Evolutionary conservation across 92 coral and sea anemone genomes (phyloP), one percentile per base, ranked within the genome.

Genomic region (Parazoanthus swiftii): DNA sequence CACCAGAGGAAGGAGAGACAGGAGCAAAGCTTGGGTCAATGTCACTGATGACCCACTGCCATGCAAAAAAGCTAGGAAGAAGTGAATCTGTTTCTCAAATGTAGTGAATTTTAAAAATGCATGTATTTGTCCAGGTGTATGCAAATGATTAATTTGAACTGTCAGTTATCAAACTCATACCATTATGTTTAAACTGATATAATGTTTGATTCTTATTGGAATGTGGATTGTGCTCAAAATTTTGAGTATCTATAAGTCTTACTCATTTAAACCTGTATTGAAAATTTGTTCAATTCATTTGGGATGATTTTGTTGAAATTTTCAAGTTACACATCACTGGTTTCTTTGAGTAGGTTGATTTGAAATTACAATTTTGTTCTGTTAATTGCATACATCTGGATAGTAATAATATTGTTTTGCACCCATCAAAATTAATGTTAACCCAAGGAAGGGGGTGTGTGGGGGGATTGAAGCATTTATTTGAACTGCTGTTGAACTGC

Each of bases 11-110:
- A 50, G 56, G 11, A 50, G 11, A 6, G 56, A 71, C 76, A 71
- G 37, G 37, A 25, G 37, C 76, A 71, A 71, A 23, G 35, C 37
- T 23, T 71, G 76, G 76, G 76, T 71, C 36, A 71, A 71, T 71
- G 76, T 71, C 37, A 23, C 76, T 71, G 76, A 71, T 71, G 76
- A 71, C 76, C 76, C 76, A 71, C 36, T 71, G 76, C 76, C 76
- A 71, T 23, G 76, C 76, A 71, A 71, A 71, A 71, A 71, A 71
- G 13, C 76, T 29, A 29, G 33, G 33, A 29, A 29, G 33, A 29
- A 29, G 33, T 29, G 33, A 29, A 29, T 29, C 33, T 29, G 33
- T 29, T 29, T 29, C 33, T 29, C 33, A 29, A 29, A 29, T 29
- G 33, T 29, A 29, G 33, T 29, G 33, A 29, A 29, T 29, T 29